A percentile compares a stretch with the other conserved stretches of the same genome.
These are phyloP conservation scores for Trematocara marginatum DNA, from an alignment of 2,113 vertebrate species.

Conservation along the genomic window DNA sequence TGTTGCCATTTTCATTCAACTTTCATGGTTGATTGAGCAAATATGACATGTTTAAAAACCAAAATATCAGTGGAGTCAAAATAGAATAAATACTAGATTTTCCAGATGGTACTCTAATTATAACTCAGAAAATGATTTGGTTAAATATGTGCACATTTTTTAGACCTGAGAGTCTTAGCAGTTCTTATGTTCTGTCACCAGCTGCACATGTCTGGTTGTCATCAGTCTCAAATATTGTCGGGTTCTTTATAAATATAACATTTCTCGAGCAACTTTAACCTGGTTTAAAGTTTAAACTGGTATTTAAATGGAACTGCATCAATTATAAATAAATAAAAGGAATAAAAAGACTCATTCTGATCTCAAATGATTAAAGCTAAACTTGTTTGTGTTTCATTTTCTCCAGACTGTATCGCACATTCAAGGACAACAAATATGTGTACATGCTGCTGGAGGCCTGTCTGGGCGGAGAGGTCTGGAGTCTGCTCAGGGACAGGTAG, in stretches of 20 bases:
- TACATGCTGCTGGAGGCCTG: slow-evolving; percentile 78
- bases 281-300: not conserved
- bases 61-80: not conserved
- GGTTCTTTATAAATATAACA: rapidly evolving
- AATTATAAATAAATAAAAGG: rapidly evolving
- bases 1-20: not conserved
- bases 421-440: slow-evolving; percentile 72
- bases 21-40: not conserved
- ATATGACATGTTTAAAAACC: not conserved
- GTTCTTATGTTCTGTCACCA: not conserved
- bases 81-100: not conserved
- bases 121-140: not conserved
- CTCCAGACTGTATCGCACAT: slow-evolving; percentile 69
- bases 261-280: not conserved
- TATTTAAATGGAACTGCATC: rapidly evolving
- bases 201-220: not conserved
- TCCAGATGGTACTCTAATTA: not conserved
- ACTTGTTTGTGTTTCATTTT: not conserved
- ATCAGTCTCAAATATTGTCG: not conserved
- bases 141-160: rapidly evolving
- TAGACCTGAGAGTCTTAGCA: not conserved
- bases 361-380: not conserved
- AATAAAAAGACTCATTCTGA: not conserved
- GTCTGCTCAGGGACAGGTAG: slow-evolving; percentile 75
- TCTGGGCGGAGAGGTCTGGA: slow-evolving; percentile 76